Conservation (phyloP, 2,113 vertebrate genomes). For the Alouatta palliata region DNA sequence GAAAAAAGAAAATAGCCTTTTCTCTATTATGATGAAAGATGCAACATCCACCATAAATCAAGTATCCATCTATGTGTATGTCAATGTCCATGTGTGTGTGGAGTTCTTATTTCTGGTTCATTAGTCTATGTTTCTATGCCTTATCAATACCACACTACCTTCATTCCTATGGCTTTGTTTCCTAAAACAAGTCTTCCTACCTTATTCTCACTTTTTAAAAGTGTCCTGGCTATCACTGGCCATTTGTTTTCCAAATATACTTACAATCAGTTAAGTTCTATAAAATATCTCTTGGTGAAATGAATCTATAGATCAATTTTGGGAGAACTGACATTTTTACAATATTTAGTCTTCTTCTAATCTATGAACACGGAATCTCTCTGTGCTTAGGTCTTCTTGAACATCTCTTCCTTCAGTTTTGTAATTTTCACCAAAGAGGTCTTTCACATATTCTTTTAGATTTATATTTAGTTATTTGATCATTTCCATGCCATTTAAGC, state of each 20-base stretch:
- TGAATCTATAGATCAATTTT: background rate
- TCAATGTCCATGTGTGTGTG: background rate
- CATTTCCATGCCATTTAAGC: background rate
- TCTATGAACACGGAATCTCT: background rate
- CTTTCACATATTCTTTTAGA: background rate
- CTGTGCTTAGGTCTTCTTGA: background rate
- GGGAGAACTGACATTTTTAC: background rate
- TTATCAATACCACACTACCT: background rate
- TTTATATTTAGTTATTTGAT: constrained; percentile 15
- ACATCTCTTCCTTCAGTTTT: background rate
- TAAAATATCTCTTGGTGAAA: background rate
- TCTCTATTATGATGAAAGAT: background rate
- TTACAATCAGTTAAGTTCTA: background rate
- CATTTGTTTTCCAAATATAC: background rate
- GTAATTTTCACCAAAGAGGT: background rate
- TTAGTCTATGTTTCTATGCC: background rate
- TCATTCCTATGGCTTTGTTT: background rate
- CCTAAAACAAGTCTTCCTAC: background rate
- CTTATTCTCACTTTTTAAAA: background rate
- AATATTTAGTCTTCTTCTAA: background rate
- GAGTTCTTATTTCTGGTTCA: background rate
- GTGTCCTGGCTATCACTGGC: background rate
- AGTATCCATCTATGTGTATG: background rate
- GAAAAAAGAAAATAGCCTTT: background rate
- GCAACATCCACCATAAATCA: background rate